These are phyloP conservation scores for Cygnus olor DNA, from an alignment of 2,797 vertebrate species.

Conservation along the genomic window DNA sequence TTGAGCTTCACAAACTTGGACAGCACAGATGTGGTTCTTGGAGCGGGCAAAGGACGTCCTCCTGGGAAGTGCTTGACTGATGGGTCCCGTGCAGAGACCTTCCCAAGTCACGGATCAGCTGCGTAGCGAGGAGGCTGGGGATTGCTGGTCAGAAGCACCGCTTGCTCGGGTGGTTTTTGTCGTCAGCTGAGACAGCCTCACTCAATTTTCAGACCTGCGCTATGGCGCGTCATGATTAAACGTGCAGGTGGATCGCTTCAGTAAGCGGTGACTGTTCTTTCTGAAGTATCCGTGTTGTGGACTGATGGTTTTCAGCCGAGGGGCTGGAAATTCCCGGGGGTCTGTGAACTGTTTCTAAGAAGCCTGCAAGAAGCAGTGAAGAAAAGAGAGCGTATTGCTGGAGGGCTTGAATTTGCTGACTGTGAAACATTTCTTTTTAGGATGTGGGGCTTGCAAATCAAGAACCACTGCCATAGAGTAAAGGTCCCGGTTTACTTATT, in stretches of 20 bases:
- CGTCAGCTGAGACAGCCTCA: not conserved
- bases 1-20: not conserved
- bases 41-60: not conserved
- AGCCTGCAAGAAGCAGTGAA: not conserved
- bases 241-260: not conserved
- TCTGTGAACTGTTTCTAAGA: not conserved
- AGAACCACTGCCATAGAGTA: fast-evolving
- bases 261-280: not conserved
- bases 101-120: not conserved
- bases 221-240: not conserved
- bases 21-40: not conserved
- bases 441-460: not conserved
- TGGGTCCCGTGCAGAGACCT: fast-evolving
- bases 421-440: not conserved
- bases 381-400: not conserved
- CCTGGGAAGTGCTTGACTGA: not conserved
- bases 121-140: not conserved
- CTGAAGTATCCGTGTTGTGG: not conserved
- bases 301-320: not conserved
- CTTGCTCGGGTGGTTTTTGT: not conserved
- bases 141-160: fast-evolving
- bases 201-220: not conserved
- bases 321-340: not conserved
- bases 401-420: not conserved
- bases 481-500: not conserved